phyloP scores from a whole-genome alignment of 2,888 invertebrate species.

The Lycophotia porphyrea region DNA sequence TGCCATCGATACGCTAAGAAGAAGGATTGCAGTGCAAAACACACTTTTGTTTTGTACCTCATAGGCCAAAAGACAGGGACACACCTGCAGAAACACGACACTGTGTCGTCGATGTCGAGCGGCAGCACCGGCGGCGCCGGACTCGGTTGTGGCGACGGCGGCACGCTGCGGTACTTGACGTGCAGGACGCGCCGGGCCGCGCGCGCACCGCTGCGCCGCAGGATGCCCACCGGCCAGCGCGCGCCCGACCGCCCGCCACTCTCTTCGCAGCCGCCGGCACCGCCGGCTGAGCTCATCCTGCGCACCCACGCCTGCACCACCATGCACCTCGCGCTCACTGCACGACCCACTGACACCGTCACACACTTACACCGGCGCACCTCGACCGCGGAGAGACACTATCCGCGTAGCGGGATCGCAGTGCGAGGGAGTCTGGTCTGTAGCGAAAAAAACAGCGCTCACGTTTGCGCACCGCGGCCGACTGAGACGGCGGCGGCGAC shows the following conservation, averaged over 20 bases:
- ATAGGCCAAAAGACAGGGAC: conserved; percentile 57
- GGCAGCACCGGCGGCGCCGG: conserved; percentile 80
- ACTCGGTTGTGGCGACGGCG: conserved; percentile 71
- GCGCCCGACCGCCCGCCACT: conserved; percentile 62
- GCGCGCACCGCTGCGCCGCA: conserved; percentile 83
- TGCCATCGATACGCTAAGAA: too few relatives aligned
- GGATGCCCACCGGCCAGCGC: conserved; percentile 83
- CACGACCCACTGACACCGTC: conserved; percentile 56
- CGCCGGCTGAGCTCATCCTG: conserved; percentile 75
- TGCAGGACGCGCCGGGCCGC: conserved; percentile 81
- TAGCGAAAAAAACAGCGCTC: conserved; percentile 74
- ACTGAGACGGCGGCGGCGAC: conserved; percentile 73
- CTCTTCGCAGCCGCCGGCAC: conserved; percentile 62
- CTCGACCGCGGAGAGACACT: conserved; percentile 6
- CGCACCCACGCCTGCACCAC: conserved; percentile 71
- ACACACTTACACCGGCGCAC: conserved; percentile 22
- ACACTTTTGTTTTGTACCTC: conserved; percentile 48
- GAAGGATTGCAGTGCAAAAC: conserved; percentile 22
- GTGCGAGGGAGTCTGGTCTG: conserved; percentile 48
- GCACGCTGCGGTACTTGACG: conserved; percentile 85
- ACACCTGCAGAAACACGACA: conserved; percentile 96
- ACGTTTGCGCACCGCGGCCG: conserved; percentile 76
- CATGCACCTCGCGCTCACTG: conserved; percentile 67
- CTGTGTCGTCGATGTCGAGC: conserved; percentile 92
- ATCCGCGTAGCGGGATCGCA: conserved; percentile 2